Evolutionary conservation across 2,888 invertebrate genomes (phyloP).

Genomic region (Xylota segnis): DNA sequence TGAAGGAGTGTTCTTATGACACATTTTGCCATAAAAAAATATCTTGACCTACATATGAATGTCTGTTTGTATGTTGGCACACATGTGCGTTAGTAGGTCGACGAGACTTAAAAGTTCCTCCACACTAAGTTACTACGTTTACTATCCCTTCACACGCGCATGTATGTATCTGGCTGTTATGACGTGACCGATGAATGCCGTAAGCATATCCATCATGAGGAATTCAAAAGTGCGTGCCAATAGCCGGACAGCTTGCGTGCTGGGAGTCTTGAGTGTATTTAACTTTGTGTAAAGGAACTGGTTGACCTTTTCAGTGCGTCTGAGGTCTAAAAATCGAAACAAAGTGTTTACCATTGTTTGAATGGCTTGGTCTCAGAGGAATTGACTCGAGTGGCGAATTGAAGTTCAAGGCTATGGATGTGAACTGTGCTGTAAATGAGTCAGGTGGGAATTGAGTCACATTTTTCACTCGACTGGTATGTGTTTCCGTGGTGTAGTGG

Average conservation of each 20-base stretch:
- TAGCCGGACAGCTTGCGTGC: slow-evolving; percentile 17
- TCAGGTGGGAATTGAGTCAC: background rate
- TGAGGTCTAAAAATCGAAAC: slow-evolving; percentile 3
- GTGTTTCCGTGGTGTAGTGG: slow-evolving; percentile 84
- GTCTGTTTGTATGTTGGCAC: too few relatives aligned
- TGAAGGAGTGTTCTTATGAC: background rate
- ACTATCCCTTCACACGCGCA: background rate
- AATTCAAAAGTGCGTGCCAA: slow-evolving; percentile 12
- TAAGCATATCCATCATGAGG: background rate
- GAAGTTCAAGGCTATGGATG: slow-evolving; percentile 9
- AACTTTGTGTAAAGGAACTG: background rate
- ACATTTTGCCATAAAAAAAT: too few relatives aligned
- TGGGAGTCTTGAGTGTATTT: background rate
- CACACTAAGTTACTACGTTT: too few relatives aligned
- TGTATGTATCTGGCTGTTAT: slow-evolving; percentile 1
- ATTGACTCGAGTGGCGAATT: background rate
- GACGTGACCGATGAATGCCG: slow-evolving; percentile 6
- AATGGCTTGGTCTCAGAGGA: background rate
- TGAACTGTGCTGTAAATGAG: background rate
- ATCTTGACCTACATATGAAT: too few relatives aligned
- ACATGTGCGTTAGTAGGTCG: background rate
- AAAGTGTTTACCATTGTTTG: background rate
- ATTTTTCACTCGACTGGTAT: background rate
- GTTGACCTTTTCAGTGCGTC: slow-evolving; percentile 25
- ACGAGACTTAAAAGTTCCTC: background rate